A percentile compares a stretch with the other conserved stretches of the same genome.
Evolutionary conservation across 2,888 invertebrate genomes (phyloP).

Genomic region (Melieria picta): DNA sequence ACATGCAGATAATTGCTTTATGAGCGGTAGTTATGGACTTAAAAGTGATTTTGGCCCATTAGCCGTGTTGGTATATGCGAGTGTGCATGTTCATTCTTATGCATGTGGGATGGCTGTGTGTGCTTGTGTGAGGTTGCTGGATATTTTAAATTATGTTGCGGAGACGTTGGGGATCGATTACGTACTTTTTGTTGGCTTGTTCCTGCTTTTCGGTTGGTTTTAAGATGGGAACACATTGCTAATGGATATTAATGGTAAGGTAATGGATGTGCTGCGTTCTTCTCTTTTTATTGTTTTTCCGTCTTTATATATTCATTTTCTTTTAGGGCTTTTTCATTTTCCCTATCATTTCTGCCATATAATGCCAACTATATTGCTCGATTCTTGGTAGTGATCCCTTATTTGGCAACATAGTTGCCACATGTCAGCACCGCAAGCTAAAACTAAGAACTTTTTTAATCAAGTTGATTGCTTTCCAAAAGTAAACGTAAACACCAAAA

Average conservation of each 20-base stretch:
- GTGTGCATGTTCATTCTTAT: background rate
- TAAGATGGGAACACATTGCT: slow-evolving; percentile 26
- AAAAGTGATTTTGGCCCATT: slow-evolving; percentile 56
- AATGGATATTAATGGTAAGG: no score
- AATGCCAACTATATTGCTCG: no score
- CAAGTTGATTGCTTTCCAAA: slow-evolving; percentile 23
- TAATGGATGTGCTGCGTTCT: no score
- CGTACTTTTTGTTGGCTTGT: slow-evolving; percentile 8
- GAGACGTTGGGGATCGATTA: slow-evolving; percentile 41
- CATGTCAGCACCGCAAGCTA: background rate
- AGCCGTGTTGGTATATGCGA: slow-evolving; percentile 8
- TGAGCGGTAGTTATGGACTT: slow-evolving; percentile 62
- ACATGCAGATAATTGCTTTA: slow-evolving; percentile 66
- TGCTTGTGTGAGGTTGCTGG: slow-evolving; percentile 13
- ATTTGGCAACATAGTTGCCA: no score
- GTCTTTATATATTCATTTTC: no score
- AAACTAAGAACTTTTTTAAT: slow-evolving; percentile 37
- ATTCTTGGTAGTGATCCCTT: no score
- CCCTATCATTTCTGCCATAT: no score
- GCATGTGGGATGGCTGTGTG: slow-evolving; percentile 2
- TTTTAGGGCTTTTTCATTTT: no score
- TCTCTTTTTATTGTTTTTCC: no score
- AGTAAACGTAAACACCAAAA: background rate
- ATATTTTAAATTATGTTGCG: slow-evolving; percentile 41
- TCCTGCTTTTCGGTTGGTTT: slow-evolving; percentile 8